These are phyloP conservation scores for Acipenser ruthenus DNA, from an alignment of 2,797 vertebrate species.

Conservation along the genomic window DNA sequence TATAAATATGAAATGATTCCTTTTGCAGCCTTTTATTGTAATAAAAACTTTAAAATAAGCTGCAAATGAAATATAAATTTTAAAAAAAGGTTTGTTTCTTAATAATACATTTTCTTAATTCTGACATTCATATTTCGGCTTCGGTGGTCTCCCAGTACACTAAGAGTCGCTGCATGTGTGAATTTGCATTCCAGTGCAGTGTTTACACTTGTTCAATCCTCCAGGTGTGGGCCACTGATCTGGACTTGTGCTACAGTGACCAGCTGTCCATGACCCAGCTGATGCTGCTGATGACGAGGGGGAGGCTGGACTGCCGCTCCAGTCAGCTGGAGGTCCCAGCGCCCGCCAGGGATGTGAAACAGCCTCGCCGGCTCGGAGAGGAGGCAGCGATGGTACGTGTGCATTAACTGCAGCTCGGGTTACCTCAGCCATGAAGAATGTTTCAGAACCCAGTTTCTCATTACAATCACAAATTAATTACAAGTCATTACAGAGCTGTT, in stretches of 20 bases:
- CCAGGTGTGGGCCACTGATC: constrained; percentile 83
- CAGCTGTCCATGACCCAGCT: constrained; percentile 84
- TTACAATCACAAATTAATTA: constrained; percentile 20
- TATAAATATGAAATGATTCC: no score
- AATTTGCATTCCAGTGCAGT: no score
- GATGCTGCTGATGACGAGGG: constrained; percentile 70
- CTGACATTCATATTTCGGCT: no score
- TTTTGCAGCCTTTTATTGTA: no score
- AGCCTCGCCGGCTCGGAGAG: constrained; percentile 21
- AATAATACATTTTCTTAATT: no score
- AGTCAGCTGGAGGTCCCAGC: constrained; percentile 55
- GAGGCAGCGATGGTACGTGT: constrained; percentile 28
- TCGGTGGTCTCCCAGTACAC: no score
- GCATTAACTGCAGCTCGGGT: neutral
- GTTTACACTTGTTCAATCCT: neutral
- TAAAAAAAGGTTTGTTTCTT: no score
- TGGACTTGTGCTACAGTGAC: constrained; percentile 77
- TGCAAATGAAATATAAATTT: no score
- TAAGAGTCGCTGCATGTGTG: no score
- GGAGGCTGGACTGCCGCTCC: constrained; percentile 57
- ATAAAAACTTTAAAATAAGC: no score
- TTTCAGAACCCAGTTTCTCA: constrained; percentile 15
- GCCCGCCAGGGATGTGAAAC: constrained; percentile 27
- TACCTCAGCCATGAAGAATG: constrained; percentile 13
- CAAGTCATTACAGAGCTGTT: constrained; percentile 18